Base-by-base conservation (phyloP, 2,113 vertebrate species). In the Neogobius melanostomus region DNA sequence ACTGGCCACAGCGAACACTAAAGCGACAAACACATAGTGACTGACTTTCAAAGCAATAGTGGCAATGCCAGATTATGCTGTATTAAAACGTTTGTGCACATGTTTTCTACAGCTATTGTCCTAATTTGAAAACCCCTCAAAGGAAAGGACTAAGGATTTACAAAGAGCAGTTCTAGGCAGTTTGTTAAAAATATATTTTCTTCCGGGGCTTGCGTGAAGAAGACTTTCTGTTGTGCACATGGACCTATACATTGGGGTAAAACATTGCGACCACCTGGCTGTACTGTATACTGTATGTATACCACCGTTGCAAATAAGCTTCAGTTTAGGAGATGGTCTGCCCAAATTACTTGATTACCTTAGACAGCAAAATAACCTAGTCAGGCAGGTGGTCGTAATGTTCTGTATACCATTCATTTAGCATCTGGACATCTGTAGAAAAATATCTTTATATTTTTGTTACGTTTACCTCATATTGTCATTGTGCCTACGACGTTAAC, bases 21-120 rank as follows among this genome's bases (percentile, higher is more conserved):
- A 86, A 89, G 92, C 79, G 44, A 90, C 71, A 74, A 81, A 11
- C 77, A 81, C 87, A 88, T 64, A 85, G 85, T 76, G 85, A 81
- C 87, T 85, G 75, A 85, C 85, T 82, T 89, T 83, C 76, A 89
- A 90, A 89, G 86, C 85, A 90, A 85, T 75, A 77, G 80, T 83
- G 81, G 78, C 86, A 79, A 88, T 50, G 64, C 76, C 72, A 36
- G 59, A 63, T 76, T 75, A 70, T 14, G 74, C 82, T 46, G 54
- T 91, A 91, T 89, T 91, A 92, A 93, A 93, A 92, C 91, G 80
- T 76, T 83, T 85, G 81, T 81, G 76, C 44, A n/a, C 76, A 68
- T 67, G 14, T n/a, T 47, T 74, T 61, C 62, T 64, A 80, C 71
- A 75, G 70, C 69, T 36, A 81, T 62, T 8, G 28, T 81, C 63